phyloP scores from a whole-genome alignment of 2,888 invertebrate genomes.

The Hemaris fuciformis region DNA sequence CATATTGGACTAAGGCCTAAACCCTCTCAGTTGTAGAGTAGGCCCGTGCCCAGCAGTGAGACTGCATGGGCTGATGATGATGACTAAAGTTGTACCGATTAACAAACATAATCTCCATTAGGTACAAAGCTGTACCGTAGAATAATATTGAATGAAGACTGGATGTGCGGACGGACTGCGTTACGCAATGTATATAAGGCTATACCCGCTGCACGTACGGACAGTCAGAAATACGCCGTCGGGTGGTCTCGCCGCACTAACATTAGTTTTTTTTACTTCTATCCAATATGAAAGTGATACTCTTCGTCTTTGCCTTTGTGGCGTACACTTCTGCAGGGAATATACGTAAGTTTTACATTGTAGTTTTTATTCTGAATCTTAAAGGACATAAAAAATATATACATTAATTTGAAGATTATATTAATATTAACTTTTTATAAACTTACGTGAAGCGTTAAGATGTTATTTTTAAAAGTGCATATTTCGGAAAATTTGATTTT shows the following conservation, averaged over 20 bases:
- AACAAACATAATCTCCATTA: not conserved
- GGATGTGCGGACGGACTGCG: not conserved
- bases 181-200: slow-evolving; percentile 49
- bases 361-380: not conserved
- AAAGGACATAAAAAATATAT: too few species aligned
- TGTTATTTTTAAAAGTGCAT: too few species aligned
- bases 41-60: too few species aligned
- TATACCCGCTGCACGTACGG: slow-evolving; percentile 18
- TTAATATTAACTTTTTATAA: too few species aligned
- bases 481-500: too few species aligned
- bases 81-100: too few species aligned
- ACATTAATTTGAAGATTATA: too few species aligned
- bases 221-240: slow-evolving; percentile 27
- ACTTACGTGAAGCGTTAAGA: too few species aligned
- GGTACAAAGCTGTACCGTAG: slow-evolving; percentile 16
- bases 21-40: too few species aligned
- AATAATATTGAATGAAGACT: slow-evolving; percentile 20
- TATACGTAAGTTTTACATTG: slow-evolving; percentile 52
- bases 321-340: slow-evolving; percentile 41
- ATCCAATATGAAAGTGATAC: slow-evolving; percentile 49
- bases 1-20: too few species aligned
- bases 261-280: not conserved
- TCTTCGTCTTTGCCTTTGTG: slow-evolving; percentile 43
- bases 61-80: too few species aligned
- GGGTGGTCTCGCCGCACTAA: not conserved